phyloP scores from a whole-genome alignment of 2,113 vertebrate genomes.

The Trematocara variabile region DNA sequence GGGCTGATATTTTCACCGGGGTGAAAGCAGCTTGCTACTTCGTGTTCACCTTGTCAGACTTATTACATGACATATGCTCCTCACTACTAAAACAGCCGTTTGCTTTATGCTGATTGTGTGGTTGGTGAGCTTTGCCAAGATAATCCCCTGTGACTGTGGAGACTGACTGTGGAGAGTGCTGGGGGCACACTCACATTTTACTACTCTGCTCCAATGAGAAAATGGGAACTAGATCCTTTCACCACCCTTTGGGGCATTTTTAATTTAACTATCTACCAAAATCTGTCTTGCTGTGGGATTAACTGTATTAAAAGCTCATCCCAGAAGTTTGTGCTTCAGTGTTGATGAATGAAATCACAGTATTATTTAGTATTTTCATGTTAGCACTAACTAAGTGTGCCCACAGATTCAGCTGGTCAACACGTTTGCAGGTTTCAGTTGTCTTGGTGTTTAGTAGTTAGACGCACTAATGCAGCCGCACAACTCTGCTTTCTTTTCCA shows the following conservation, averaged over 20 bases:
- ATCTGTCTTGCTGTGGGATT: not conserved
- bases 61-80: not conserved
- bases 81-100: not conserved
- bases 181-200: not conserved
- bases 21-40: not conserved
- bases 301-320: not conserved
- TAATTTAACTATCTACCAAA: not conserved
- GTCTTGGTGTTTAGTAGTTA: not conserved
- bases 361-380: not conserved
- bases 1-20: not conserved
- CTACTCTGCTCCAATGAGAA: not conserved
- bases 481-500: not conserved
- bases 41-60: slow-evolving; percentile 1
- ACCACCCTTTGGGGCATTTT: not conserved
- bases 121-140: not conserved
- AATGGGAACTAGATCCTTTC: not conserved
- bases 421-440: not conserved
- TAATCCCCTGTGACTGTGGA: not conserved
- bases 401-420: not conserved
- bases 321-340: not conserved
- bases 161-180: not conserved
- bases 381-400: not conserved
- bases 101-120: not conserved
- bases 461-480: not conserved
- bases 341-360: not conserved